A percentile compares a stretch with the other conserved stretches of the same genome.
These are phyloP conservation scores for Rhopalosiphum nymphaeae DNA, from an alignment of 2,888 invertebrate species.

Conservation along the genomic window DNA sequence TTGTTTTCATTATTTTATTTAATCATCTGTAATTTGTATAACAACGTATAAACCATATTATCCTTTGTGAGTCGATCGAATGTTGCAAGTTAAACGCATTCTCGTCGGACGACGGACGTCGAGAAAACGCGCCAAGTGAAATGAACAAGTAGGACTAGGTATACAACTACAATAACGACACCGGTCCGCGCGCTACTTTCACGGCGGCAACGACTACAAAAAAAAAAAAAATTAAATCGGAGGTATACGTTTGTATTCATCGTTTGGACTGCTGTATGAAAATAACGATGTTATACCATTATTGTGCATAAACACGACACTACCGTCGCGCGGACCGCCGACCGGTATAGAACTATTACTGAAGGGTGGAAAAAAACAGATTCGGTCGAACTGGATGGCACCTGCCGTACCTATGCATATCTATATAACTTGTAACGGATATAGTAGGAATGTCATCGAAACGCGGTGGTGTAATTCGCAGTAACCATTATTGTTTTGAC, in stretches of 20 bases:
- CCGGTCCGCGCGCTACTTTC: conserved; percentile 42
- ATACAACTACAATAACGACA: not conserved
- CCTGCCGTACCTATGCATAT: too few species aligned
- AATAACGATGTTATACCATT: not conserved
- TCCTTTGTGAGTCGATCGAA: not conserved
- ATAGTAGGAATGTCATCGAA: not conserved
- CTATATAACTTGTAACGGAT: not conserved
- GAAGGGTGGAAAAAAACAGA: not conserved
- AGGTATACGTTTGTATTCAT: not conserved
- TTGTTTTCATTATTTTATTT: not conserved
- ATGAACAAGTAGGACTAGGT: conserved; percentile 27
- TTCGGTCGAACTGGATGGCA: not conserved
- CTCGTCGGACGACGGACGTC: not conserved
- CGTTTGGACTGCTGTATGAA: not conserved
- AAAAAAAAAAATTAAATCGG: not conserved
- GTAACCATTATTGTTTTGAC: not conserved
- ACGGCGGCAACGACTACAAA: not conserved
- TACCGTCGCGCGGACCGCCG: not conserved
- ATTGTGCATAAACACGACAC: not conserved
- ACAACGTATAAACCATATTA: too few species aligned
- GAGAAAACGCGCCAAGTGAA: not conserved
- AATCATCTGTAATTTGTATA: not conserved
- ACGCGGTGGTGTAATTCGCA: too few species aligned
- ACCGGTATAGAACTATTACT: not conserved
- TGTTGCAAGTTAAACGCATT: not conserved